Evolutionary conservation across 2,888 invertebrate species (phyloP).

Genomic region (Dasypogon diadema): DNA sequence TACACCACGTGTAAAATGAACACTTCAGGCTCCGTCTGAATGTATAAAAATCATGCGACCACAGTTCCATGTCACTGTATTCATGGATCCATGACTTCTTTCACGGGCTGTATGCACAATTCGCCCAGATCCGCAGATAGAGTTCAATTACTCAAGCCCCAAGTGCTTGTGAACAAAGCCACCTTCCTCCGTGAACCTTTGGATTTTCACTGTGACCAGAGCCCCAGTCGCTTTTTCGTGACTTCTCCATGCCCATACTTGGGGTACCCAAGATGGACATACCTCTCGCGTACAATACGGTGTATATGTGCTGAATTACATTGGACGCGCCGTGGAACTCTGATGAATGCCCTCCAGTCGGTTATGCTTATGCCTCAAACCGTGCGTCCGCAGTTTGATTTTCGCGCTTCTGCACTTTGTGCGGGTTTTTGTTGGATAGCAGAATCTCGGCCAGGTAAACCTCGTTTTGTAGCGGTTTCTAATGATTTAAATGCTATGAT

Average conservation of each 20-base stretch:
- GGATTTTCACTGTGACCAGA: neutral
- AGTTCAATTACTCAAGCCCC: conserved; percentile 35
- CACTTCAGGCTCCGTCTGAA: neutral
- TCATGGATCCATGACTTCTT: conserved; percentile 1
- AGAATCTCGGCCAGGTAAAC: conserved; percentile 18
- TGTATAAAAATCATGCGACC: neutral
- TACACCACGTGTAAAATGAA: conserved; percentile 41
- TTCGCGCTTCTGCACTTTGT: conserved; percentile 46
- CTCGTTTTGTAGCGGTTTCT: neutral
- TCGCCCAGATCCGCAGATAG: conserved; percentile 27
- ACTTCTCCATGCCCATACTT: conserved; percentile 7
- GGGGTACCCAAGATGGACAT: neutral
- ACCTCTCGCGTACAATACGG: neutral
- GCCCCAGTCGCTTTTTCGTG: conserved; percentile 5
- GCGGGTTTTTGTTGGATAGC: conserved; percentile 1
- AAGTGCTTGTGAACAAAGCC: conserved; percentile 13
- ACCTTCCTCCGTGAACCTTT: conserved; percentile 14
- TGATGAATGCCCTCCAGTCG: conserved; percentile 2
- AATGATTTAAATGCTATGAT: conserved; percentile 1
- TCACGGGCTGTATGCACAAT: neutral
- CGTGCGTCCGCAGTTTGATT: conserved; percentile 32
- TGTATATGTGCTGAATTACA: conserved; percentile 7
- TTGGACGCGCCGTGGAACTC: conserved; percentile 1
- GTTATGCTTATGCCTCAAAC: neutral
- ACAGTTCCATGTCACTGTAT: conserved; percentile 4